Conservation (phyloP, 1,140 invertebrate genomes). For the Riptortus pedestris region DNA sequence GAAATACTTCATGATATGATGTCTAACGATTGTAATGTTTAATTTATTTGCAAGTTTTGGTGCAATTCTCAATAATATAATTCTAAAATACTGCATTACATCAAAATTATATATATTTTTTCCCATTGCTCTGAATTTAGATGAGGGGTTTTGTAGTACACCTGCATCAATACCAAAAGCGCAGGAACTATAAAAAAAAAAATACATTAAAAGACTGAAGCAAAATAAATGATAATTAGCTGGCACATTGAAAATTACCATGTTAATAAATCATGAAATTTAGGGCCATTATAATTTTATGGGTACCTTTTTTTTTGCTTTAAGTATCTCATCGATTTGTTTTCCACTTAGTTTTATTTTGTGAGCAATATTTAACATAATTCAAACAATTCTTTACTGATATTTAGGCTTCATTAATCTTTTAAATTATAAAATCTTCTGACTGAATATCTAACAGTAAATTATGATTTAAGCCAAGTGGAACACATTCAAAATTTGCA, state of each 20-base stretch:
- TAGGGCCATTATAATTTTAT: no score
- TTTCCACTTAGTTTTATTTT: no score
- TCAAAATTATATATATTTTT: conserved; percentile 35
- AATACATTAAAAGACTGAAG: background rate
- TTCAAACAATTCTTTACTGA: no score
- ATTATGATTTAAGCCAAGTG: no score
- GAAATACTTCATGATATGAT: conserved; percentile 28
- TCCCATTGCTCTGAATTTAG: conserved; percentile 36
- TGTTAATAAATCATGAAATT: no score
- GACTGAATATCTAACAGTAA: no score
- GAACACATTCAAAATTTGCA: no score
- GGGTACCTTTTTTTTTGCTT: no score
- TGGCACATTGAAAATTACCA: background rate
- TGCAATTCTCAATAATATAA: background rate
- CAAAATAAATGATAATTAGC: background rate
- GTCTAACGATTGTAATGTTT: conserved; percentile 18
- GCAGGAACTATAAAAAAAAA: conserved; percentile 33
- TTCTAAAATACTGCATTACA: background rate
- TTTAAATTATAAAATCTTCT: no score
- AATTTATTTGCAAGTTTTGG: conserved; percentile 23
- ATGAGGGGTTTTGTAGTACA: conserved; percentile 41
- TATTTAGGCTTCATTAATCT: no score
- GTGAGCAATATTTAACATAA: no score
- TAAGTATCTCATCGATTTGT: no score
- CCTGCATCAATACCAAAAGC: conserved; percentile 49